These are phyloP conservation scores for Platyscapa corneri DNA, from an alignment of 1,140 invertebrate genomes.

Conservation along the genomic window DNA sequence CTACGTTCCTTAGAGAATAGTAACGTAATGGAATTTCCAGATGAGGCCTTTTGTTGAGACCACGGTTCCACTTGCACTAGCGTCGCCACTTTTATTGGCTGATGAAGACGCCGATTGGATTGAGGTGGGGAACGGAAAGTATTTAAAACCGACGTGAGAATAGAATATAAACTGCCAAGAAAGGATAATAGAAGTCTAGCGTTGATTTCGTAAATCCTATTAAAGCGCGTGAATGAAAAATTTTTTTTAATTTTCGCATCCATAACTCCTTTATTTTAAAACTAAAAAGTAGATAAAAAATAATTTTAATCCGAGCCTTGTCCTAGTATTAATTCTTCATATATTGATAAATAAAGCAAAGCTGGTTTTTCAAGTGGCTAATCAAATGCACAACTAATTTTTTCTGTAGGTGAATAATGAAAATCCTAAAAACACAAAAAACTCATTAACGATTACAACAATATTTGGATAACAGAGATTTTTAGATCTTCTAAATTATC, in stretches of 20 bases:
- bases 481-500: too few species aligned
- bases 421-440: too few species aligned
- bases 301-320: too few species aligned
- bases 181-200: background rate
- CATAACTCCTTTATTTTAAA: too few species aligned
- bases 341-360: too few species aligned
- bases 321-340: too few species aligned
- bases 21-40: constrained; percentile 25
- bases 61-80: background rate
- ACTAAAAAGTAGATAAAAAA: too few species aligned
- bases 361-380: too few species aligned
- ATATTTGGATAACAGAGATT: too few species aligned
- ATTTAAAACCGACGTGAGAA: background rate
- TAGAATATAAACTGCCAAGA: background rate
- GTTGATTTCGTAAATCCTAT: background rate
- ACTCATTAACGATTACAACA: too few species aligned
- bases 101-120: background rate
- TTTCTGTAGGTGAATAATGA: too few species aligned
- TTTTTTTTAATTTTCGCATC: background rate
- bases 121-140: background rate
- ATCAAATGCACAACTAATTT: too few species aligned
- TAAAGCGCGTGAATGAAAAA: background rate
- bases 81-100: background rate
- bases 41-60: background rate
- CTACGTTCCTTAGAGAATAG: background rate